These are phyloP conservation scores for Conomelus anceps DNA, from an alignment of 2,888 invertebrate genomes.

Conservation along the genomic window DNA sequence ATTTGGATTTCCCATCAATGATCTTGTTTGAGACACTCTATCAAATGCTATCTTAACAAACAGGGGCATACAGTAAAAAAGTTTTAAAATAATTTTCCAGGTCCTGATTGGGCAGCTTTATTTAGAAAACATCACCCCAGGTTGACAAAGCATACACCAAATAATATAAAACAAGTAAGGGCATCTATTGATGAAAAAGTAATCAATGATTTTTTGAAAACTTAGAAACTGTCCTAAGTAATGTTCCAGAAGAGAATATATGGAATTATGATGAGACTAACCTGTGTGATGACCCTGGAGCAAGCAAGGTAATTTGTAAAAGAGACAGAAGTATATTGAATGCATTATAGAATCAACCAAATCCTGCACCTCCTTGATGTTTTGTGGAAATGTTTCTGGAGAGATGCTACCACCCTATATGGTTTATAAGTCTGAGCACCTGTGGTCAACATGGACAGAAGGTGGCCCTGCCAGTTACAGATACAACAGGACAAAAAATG, in stretches of 20 bases:
- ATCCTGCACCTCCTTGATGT: slow-evolving; percentile 8
- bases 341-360: background rate
- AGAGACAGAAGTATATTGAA: slow-evolving; percentile 33
- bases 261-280: slow-evolving; percentile 41
- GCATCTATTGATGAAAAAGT: slow-evolving; percentile 26
- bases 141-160: slow-evolving; percentile 26
- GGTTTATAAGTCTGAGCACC: slow-evolving; percentile 41
- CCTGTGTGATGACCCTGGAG: slow-evolving; percentile 39
- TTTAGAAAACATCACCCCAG: slow-evolving; percentile 28
- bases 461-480: slow-evolving; percentile 39
- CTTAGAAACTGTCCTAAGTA: slow-evolving; percentile 20
- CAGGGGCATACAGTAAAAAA: background rate
- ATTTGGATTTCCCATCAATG: slow-evolving; percentile 35
- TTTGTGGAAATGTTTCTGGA: slow-evolving; percentile 4
- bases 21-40: slow-evolving; percentile 17
- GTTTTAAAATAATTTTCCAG: slow-evolving; percentile 33
- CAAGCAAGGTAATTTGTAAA: slow-evolving; percentile 33
- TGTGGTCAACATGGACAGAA: slow-evolving; percentile 41
- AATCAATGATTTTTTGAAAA: slow-evolving; percentile 31
- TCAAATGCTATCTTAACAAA: slow-evolving; percentile 13
- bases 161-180: slow-evolving; percentile 32
- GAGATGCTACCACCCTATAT: slow-evolving; percentile 7
- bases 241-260: slow-evolving; percentile 31
- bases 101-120: slow-evolving; percentile 32
- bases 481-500: slow-evolving; percentile 40